phyloP scores from a whole-genome alignment of 2,888 invertebrate species.

The Atrina japonica region DNA sequence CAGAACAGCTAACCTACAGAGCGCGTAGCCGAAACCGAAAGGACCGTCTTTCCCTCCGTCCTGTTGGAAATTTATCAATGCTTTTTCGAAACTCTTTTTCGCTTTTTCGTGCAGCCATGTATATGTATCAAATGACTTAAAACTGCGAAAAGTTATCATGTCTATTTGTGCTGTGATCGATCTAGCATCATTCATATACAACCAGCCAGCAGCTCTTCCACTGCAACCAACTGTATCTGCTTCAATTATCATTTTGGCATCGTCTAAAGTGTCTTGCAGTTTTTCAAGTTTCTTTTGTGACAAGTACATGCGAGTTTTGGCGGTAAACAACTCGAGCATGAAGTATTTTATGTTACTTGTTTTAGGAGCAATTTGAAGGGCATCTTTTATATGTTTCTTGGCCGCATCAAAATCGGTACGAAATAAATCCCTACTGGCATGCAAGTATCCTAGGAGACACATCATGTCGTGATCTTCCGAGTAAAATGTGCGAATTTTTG shows the following conservation, averaged over 20 bases:
- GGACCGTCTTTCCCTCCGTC: conserved; percentile 61
- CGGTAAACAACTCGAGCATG: conserved; percentile 52
- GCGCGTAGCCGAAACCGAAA: conserved; percentile 56
- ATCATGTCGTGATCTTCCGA: conserved; percentile 36
- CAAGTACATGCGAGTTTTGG: conserved; percentile 56
- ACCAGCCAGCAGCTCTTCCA: conserved; percentile 60
- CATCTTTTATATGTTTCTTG: conserved; percentile 43
- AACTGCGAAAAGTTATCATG: conserved; percentile 37
- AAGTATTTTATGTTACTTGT: conserved; percentile 56
- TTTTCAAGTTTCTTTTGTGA: conserved; percentile 55
- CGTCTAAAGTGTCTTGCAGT: conserved; percentile 51
- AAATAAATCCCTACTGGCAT: conserved; percentile 51
- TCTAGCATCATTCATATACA: conserved; percentile 56
- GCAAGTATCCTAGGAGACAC: conserved; percentile 54
- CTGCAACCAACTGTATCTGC: conserved; percentile 54
- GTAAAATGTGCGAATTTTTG: conserved; percentile 26
- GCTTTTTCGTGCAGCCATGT: conserved; percentile 43
- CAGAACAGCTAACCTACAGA: conserved; percentile 49
- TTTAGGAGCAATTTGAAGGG: conserved; percentile 50
- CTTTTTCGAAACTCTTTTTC: conserved; percentile 48
- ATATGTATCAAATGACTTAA: conserved; percentile 39
- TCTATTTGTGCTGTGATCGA: conserved; percentile 47
- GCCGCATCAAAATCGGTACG: conserved; percentile 52
- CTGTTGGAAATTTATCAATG: conserved; percentile 52
- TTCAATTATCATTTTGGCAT: conserved; percentile 58